Conservation (phyloP, 1,140 invertebrate genomes). For the Penaeus vannamei region DNA sequence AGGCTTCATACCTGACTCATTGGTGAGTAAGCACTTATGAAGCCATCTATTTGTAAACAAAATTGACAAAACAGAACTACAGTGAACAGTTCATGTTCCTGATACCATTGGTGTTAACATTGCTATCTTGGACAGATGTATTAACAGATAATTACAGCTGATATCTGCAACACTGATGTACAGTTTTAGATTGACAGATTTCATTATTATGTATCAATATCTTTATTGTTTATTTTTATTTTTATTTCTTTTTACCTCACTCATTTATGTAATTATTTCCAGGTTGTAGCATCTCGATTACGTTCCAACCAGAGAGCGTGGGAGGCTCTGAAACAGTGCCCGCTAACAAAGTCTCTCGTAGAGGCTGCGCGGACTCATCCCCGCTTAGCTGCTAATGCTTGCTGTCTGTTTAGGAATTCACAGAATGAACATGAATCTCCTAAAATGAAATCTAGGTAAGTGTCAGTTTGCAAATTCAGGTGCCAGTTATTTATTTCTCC, state of each 20-base stretch:
- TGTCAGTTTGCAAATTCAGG: too few relatives aligned
- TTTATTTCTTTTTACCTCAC: too few relatives aligned
- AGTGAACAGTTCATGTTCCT: constrained; percentile 24
- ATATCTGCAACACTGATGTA: too few relatives aligned
- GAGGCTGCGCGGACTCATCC: constrained; percentile 54
- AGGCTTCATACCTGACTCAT: too few relatives aligned
- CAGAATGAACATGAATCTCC: constrained; percentile 56
- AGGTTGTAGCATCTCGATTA: constrained; percentile 55
- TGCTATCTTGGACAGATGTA: too few relatives aligned
- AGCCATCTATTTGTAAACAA: too few relatives aligned
- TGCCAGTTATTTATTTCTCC: too few relatives aligned
- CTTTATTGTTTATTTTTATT: too few relatives aligned
- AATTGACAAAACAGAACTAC: neutral
- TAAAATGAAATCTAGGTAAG: constrained; percentile 58
- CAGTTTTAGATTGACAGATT: too few relatives aligned
- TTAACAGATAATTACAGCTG: too few relatives aligned
- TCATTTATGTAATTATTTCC: neutral
- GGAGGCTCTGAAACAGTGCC: constrained; percentile 39
- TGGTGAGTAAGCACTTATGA: too few relatives aligned
- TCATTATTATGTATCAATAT: too few relatives aligned
- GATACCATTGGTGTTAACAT: neutral
- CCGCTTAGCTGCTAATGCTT: constrained; percentile 54
- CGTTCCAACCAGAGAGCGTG: constrained; percentile 39
- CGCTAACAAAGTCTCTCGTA: constrained; percentile 47
- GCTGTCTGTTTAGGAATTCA: constrained; percentile 46